Base-by-base conservation (phyloP, 2,888 invertebrate genomes). In the Xestia c-nigrum region DNA sequence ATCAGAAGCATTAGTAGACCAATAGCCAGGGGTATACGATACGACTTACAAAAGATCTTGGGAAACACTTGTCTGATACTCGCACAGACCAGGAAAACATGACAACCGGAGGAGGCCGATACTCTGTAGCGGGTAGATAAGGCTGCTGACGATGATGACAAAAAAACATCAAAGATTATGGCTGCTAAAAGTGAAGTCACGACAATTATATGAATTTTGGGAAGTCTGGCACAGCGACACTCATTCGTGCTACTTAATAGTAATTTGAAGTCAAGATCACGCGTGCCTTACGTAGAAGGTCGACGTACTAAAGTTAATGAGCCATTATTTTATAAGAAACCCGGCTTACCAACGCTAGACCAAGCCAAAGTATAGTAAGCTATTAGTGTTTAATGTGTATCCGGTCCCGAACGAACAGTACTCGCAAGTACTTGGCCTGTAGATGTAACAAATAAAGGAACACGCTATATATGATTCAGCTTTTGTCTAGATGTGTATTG, bases 211-310 rank as follows among this genome's bases (percentile, higher is more conserved):
- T n/a, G 57, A 81, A n/a, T 43, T 78, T 82, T 79, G 52, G 6
- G 43, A 69, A 83, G 61, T 72, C 61, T 43, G 40, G 52, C 65
- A 52, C 70, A 73, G 47, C 69, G 50, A 63, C 72, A 72, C 77
- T 74, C 31, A 61, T 84, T 84, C 84, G 81, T 87, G 81, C 79
- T 84, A 78, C 77, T 88, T 83, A 87, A 74, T 69, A 80, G 67
- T 85, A 81, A 87, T 85, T 85, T 87, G 77, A 76, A 90, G 83
- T 89, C 87, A 89, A 86, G 89, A 90, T 87, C 88, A 89, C 88
- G 86, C 87, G 82, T 86, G 83, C 71, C 78, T 65, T 73, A 68
- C 66, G 70, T 77, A 78, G 74, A 86, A 88, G 88, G 90, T 83
- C 78, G 66, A 74, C 65, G 80, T 78, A 72, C 85, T 76, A 76